Conservation (phyloP, 1,140 invertebrate genomes). For the Battus philenor region DNA sequence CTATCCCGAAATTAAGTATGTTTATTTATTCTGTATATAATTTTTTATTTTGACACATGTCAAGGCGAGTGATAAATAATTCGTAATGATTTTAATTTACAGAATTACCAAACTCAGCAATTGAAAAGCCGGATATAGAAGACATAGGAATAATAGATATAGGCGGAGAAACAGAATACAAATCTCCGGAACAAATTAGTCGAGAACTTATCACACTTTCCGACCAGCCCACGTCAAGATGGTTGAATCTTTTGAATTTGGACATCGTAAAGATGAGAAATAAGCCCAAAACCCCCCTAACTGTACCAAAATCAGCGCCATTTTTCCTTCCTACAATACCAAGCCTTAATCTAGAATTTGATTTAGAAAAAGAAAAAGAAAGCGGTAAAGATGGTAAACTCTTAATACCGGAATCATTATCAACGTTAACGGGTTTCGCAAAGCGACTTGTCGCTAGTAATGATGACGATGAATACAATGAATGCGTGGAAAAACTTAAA, state of each 20-base stretch:
- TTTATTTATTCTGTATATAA: too few species aligned
- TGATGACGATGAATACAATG: slow-evolving; percentile 68
- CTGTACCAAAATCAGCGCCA: slow-evolving; percentile 89
- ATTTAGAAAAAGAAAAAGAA: slow-evolving; percentile 76
- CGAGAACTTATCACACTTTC: slow-evolving; percentile 92
- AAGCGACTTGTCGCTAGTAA: slow-evolving; percentile 75
- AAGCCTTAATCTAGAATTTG: slow-evolving; percentile 89
- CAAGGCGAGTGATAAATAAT: background rate
- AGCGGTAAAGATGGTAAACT: slow-evolving; percentile 71
- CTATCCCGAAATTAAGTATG: slow-evolving; percentile 64
- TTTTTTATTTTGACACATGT: background rate
- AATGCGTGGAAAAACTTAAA: slow-evolving; percentile 86
- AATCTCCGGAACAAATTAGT: slow-evolving; percentile 88
- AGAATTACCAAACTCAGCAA: slow-evolving; percentile 60
- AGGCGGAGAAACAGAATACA: slow-evolving; percentile 79
- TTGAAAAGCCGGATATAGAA: slow-evolving; percentile 60
- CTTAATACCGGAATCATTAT: slow-evolving; percentile 75
- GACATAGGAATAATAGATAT: slow-evolving; percentile 75
- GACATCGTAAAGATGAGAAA: slow-evolving; percentile 94
- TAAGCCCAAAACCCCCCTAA: slow-evolving; percentile 91
- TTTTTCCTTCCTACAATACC: slow-evolving; percentile 96
- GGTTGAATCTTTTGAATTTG: slow-evolving; percentile 95
- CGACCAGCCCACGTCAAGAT: slow-evolving; percentile 88
- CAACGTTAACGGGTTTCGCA: slow-evolving; percentile 82
- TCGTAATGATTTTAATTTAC: slow-evolving; percentile 16